These are phyloP conservation scores for Patiria miniata DNA, from an alignment of 35 echinoderm and acorn worm genomes.

Conservation along the genomic window DNA sequence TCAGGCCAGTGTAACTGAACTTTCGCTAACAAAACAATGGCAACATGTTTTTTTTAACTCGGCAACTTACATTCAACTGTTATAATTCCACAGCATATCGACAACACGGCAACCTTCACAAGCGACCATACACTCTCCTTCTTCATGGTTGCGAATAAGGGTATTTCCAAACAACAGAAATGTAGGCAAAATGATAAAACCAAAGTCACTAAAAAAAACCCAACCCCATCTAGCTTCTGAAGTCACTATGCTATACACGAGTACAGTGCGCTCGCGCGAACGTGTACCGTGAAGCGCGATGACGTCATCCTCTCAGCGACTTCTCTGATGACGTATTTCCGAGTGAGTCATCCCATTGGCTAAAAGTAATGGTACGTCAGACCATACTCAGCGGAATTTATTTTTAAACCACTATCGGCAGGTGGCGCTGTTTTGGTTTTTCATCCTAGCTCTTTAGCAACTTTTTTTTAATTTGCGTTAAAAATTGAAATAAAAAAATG, in stretches of 20 bases:
- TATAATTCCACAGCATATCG: constrained; percentile 2
- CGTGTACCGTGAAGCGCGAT: not conserved
- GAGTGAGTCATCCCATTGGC: constrained; percentile 10
- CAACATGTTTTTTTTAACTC: too few relatives aligned
- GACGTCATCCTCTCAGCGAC: not conserved
- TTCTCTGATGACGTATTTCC: constrained; percentile 1
- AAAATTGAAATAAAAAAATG: too few relatives aligned
- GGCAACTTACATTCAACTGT: not conserved
- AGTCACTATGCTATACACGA: too few relatives aligned
- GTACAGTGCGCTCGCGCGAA: too few relatives aligned
- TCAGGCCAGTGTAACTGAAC: too few relatives aligned
- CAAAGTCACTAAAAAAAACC: not conserved
- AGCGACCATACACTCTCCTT: not conserved
- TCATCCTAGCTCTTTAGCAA: too few relatives aligned
- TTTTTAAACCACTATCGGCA: too few relatives aligned
- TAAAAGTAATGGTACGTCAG: constrained; percentile 8
- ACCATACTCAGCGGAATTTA: too few relatives aligned
- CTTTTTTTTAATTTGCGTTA: too few relatives aligned
- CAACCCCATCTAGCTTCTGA: not conserved
- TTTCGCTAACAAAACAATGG: too few relatives aligned
- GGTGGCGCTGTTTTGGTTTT: too few relatives aligned
- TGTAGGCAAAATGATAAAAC: not conserved
- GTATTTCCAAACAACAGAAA: not conserved
- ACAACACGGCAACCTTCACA: not conserved
- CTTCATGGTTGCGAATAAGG: not conserved